Evolutionary conservation across 2,797 vertebrate genomes (phyloP), one percentile per base, ranked within the genome.

Genomic region (Gymnoscopelus braueri): DNA sequence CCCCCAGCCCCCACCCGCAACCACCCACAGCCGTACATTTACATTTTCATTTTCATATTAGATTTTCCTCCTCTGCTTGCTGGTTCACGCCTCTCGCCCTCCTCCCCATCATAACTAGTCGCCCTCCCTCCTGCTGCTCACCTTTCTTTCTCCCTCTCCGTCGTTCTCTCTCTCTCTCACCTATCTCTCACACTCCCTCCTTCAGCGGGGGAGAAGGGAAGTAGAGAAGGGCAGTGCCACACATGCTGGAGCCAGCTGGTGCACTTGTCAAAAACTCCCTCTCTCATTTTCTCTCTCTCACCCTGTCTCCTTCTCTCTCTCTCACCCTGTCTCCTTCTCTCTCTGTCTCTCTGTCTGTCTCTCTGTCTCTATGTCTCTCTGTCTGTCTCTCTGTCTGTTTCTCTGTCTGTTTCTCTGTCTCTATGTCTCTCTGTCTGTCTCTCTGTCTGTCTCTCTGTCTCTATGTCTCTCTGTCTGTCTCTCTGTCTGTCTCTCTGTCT

Each of bases 31-130:
- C 63, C 65, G 84, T 69, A 83, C 77, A 93, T 93, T 90, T 91
- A 93, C 92, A 93, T 94, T 95, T 94, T 89, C 92, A 95, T 95
- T 93, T 94, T 93, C 89, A 92, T 92, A 93, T 93, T 92, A 88
- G 80, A 88, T 91, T 86, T 82, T 64, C 77, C 83, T 82, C 72
- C 69, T 77, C 61, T 59, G 65, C 53, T 74, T 13, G 65, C 55
- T 72, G 12, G 32, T 77, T 70, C 78, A 69, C 65, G 14, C 57
- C 72, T 70, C 60, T 75, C 71, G 74, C 56, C 48, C 39, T 39
- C 47, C 35, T 60, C 8, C 72, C 65, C 63, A 52, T 66, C 65
- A 53, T 54, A 57, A n/a, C 58, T 29, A 49, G n/a, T 54, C 47
- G 64, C 74, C 59, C 75, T 77, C 68, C 59, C 49, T 39, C 5